Evolutionary conservation across 92 coral and sea anemone genomes (phyloP), one percentile per base, ranked within the genome.

Genomic region (Epizoanthus ramosus): DNA sequence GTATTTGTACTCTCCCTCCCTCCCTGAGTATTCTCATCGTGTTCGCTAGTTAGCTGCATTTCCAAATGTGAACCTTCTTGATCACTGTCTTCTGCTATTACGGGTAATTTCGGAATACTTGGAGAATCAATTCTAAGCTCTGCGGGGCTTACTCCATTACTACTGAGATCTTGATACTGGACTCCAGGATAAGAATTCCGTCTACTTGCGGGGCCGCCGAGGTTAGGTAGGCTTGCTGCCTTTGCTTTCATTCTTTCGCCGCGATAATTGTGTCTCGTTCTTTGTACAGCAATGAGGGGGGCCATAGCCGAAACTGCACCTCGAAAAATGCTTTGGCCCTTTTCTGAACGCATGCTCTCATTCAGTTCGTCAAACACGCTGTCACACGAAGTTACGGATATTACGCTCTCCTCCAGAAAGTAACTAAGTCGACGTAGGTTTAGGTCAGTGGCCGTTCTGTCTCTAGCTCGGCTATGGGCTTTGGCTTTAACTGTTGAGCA

Each of bases 381-480:
- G 68, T 88, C 97, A 73, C 83, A 86, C 35, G 97, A 93, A 33
- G 91, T 89, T 63, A 85, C 89, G 25, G 97, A 93, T 18, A 91
- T 79, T 10, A 91, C 97, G 74, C 97, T 93, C 83, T 93, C 97
- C 58, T 93, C 97, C 12, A 87, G 37, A 79, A 87, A 88, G 19
- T 88, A 87, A 82, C 97, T 93, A 41, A 82, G 73, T 33, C 94
- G 92, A 58, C 89, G 91, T 33, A 93, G 86, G 83, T 85, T 80
- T 13, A 92, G 80, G 41, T 88, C 90, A 4, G 88, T 88, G 12
- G 74, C 75, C 6, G 84, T 31, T 33, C 84, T 90, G 10, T 72
- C 75, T 63, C 79, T 37, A 6, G 43, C 43, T 37, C 5, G 5
- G 5, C 43, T 75, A n/a, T 66, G 80, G 17, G 15, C 50, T 43